A percentile compares a stretch with the other conserved stretches of the same genome.
phyloP scores from a whole-genome alignment of 2,113 vertebrate genomes.

The Cynocephalus volans region DNA sequence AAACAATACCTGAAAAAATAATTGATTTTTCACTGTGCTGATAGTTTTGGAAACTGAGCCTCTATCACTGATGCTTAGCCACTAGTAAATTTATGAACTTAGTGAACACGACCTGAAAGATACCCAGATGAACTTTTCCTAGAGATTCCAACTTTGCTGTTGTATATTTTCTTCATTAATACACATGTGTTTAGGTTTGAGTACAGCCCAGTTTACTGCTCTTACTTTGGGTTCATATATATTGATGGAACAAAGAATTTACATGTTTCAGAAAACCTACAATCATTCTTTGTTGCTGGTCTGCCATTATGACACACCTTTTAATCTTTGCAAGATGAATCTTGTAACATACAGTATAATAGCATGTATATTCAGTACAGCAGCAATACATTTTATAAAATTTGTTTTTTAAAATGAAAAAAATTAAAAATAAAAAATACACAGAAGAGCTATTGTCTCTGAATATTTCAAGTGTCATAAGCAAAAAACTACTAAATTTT shows the following conservation, averaged over 20 bases:
- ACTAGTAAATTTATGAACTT: not conserved
- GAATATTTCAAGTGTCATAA: not conserved
- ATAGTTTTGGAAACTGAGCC: constrained; percentile 23
- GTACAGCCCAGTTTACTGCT: no score
- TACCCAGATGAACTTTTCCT: not conserved
- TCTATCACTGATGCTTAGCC: not conserved
- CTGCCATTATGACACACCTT: no score
- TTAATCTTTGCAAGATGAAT: no score
- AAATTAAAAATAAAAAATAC: not conserved
- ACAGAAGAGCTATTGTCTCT: not conserved
- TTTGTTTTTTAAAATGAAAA: not conserved
- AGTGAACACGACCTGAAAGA: not conserved
- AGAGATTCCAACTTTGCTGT: not conserved
- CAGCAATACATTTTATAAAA: no score
- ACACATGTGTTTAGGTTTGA: no score
- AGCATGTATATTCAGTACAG: no score
- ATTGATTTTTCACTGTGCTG: not conserved
- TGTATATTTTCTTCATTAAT: not conserved
- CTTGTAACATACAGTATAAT: no score
- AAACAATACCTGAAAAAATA: constrained; percentile 27
- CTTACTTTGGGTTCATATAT: no score
- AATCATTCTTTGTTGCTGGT: no score
- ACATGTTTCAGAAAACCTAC: not conserved
- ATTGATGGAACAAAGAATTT: no score
- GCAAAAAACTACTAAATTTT: not conserved